phyloP scores from a whole-genome alignment of 2,888 invertebrate species.

The Sinodicranocentrus sp. region DNA sequence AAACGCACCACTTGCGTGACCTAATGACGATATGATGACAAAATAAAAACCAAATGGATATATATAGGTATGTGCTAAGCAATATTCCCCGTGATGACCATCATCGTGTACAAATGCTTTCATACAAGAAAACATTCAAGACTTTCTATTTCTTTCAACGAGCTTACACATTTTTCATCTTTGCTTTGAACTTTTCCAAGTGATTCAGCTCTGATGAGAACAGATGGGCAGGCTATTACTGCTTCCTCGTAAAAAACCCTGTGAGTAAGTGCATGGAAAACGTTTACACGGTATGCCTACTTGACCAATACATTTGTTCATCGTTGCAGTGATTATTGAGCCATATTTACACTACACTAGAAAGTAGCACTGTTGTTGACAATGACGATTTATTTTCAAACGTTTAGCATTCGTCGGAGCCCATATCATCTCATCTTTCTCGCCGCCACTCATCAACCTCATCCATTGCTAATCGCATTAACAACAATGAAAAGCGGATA shows the following conservation, averaged over 20 bases:
- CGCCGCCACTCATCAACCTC: constrained; percentile 7
- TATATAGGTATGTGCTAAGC: constrained; percentile 30
- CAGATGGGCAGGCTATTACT: constrained; percentile 28
- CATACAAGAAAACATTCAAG: not conserved
- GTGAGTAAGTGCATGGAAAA: constrained; percentile 17
- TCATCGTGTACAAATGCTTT: not conserved
- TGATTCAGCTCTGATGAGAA: constrained; percentile 24
- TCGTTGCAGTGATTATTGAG: constrained; percentile 29
- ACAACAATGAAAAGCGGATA: constrained; percentile 60
- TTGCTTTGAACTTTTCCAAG: constrained; percentile 44
- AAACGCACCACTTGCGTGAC: constrained; percentile 30
- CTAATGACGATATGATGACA: constrained; percentile 51
- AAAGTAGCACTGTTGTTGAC: constrained; percentile 54
- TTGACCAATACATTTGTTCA: constrained; percentile 9
- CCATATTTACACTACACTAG: constrained; percentile 53
- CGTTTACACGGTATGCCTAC: not conserved
- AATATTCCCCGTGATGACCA: not conserved
- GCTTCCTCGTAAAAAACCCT: not conserved
- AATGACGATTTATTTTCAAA: constrained; percentile 49
- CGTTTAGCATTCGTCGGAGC: constrained; percentile 28
- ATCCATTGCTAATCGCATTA: constrained; percentile 60
- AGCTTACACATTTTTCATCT: not conserved
- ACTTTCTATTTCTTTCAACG: constrained; percentile 15
- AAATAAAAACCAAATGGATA: constrained; percentile 26
- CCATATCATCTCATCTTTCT: constrained; percentile 1